Conservation (phyloP, 2,888 invertebrate genomes). For the Limenitis camilla region DNA sequence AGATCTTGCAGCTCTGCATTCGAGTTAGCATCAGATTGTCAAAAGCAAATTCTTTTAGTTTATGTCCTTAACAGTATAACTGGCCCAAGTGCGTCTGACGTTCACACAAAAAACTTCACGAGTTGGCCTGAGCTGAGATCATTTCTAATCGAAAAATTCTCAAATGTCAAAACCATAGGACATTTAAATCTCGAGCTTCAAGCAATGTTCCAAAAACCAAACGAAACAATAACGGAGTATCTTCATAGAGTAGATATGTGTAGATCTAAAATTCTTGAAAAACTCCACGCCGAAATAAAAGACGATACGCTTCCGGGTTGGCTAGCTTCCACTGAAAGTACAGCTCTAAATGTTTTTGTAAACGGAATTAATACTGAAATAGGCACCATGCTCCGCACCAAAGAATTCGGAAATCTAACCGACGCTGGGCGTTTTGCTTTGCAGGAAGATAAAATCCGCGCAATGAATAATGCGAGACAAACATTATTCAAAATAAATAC, state of each 20-base stretch:
- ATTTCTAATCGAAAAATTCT: too few species aligned
- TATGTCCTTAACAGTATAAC: too few species aligned
- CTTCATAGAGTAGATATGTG: conserved; percentile 28
- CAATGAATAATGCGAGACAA: conserved; percentile 17
- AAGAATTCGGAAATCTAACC: conserved; percentile 1
- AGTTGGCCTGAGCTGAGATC: too few species aligned
- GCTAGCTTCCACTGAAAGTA: conserved; percentile 24
- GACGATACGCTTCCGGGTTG: conserved; percentile 23
- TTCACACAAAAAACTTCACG: too few species aligned
- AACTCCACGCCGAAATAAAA: conserved; percentile 22
- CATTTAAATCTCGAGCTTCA: conserved; percentile 29
- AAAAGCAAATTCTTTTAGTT: too few species aligned
- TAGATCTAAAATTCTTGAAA: conserved; percentile 28
- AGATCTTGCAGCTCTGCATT: conserved; percentile 19
- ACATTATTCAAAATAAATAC: not conserved
- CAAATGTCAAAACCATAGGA: conserved; percentile 26
- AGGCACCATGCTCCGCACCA: conserved; percentile 26
- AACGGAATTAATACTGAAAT: conserved; percentile 29
- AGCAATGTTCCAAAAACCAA: conserved; percentile 29
- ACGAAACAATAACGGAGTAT: conserved; percentile 28
- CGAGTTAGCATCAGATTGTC: conserved; percentile 18
- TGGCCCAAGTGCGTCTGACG: too few species aligned
- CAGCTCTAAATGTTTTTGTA: conserved; percentile 27
- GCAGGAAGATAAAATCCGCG: conserved; percentile 21
- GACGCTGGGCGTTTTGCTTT: conserved; percentile 19